Conservation (phyloP, 2,113 vertebrate species). For the Tragelaphus buxtoni region DNA sequence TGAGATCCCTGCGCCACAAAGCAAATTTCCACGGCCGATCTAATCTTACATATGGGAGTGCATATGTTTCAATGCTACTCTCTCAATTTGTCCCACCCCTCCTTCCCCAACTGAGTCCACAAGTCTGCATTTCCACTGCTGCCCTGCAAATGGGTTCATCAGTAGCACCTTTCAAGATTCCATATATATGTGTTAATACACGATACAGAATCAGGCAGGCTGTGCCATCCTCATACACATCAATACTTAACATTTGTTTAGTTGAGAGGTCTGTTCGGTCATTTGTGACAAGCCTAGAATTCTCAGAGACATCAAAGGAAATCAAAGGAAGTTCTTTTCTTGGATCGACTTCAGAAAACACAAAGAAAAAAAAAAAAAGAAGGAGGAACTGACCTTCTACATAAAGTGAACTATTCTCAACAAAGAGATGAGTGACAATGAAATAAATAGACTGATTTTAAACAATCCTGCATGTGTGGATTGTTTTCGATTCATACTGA, state of each 20-base stretch:
- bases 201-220: background rate
- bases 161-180: background rate
- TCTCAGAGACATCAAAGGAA: slow-evolving; percentile 62
- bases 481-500: slow-evolving; percentile 7
- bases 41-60: background rate
- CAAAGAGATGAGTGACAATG: slow-evolving; percentile 44
- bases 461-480: slow-evolving; percentile 19
- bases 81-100: background rate
- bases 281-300: background rate
- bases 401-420: slow-evolving; percentile 33
- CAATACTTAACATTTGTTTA: slow-evolving; percentile 14
- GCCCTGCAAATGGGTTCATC: background rate
- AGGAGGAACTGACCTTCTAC: slow-evolving; percentile 19
- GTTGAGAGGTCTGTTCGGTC: background rate
- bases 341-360: slow-evolving; percentile 47
- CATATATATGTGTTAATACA: background rate
- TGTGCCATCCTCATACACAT: background rate
- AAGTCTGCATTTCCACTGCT: background rate
- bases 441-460: slow-evolving; percentile 39
- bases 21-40: background rate
- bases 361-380: background rate
- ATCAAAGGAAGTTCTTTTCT: slow-evolving; percentile 57
- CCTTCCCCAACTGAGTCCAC: background rate
- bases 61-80: background rate
- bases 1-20: too few species aligned